These are phyloP conservation scores for Distichodus sexfasciatus DNA, from an alignment of 2,797 vertebrate genomes.

Conservation along the genomic window DNA sequence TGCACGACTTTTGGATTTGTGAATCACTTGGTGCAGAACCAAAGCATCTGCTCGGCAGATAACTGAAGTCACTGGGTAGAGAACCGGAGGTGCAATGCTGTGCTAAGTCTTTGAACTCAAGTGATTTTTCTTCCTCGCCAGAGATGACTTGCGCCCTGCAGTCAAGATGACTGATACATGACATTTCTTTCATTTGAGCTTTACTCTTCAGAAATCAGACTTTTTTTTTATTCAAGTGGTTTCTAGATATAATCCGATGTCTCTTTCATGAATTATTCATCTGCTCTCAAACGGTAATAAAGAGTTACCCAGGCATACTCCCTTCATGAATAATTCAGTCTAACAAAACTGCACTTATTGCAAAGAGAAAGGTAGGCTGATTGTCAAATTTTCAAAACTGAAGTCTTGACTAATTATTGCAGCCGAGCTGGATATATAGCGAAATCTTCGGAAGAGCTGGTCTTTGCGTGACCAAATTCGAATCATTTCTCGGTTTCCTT, in stretches of 20 bases:
- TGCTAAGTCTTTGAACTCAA: not conserved
- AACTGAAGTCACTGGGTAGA: not conserved
- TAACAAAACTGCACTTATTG: constrained; percentile 32
- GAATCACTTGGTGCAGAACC: not conserved
- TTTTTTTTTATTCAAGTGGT: constrained; percentile 7
- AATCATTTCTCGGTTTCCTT: not conserved
- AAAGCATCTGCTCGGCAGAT: not conserved
- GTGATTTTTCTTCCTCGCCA: not conserved
- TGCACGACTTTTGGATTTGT: not conserved
- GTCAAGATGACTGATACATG: constrained; percentile 27
- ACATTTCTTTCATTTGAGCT: not conserved
- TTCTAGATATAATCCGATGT: constrained; percentile 40
- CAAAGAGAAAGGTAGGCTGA: constrained; percentile 25
- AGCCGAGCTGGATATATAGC: not conserved
- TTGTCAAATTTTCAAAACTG: constrained; percentile 19
- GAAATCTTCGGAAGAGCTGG: not conserved
- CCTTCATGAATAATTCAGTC: constrained; percentile 50
- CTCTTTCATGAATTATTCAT: constrained; percentile 51
- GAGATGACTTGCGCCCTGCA: not conserved
- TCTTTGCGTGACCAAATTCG: not conserved
- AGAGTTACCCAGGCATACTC: constrained; percentile 42
- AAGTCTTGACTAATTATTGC: constrained; percentile 9
- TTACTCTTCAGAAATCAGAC: constrained; percentile 14
- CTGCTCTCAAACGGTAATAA: constrained; percentile 43
- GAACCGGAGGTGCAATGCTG: not conserved